Conservation (phyloP, 2,797 vertebrate species). For the Myotis planiceps region DNA sequence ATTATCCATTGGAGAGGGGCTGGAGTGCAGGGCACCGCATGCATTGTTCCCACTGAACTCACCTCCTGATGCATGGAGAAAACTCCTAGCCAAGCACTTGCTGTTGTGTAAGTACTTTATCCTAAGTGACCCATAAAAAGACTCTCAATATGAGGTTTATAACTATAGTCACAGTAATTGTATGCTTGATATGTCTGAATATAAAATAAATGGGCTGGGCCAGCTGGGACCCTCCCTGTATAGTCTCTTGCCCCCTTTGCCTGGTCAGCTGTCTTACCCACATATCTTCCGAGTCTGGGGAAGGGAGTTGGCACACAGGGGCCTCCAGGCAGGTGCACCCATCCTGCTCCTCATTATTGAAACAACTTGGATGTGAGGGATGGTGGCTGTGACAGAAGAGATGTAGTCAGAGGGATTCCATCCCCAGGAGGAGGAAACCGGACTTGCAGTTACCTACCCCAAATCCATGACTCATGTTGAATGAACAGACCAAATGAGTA, state of each 20-base stretch:
- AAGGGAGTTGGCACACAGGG: neutral
- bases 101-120: conserved; percentile 87
- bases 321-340: neutral
- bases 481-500: conserved; percentile 80
- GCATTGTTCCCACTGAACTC: conserved; percentile 89
- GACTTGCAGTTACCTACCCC: conserved; percentile 81
- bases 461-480: conserved; percentile 77
- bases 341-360: neutral
- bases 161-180: conserved; percentile 88
- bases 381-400: neutral
- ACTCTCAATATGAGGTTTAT: conserved; percentile 86
- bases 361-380: neutral
- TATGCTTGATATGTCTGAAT: conserved; percentile 86
- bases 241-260: neutral
- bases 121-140: conserved; percentile 91
- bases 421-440: conserved; percentile 65
- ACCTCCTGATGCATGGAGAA: conserved; percentile 89
- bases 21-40: conserved; percentile 87
- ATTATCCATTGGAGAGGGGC: conserved; percentile 97
- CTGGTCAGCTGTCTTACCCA: conserved; percentile 12
- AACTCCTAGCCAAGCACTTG: conserved; percentile 89
- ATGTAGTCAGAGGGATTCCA: conserved; percentile 49
- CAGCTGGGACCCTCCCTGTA: conserved; percentile 32
- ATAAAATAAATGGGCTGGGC: conserved; percentile 84
- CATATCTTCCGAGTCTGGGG: neutral